phyloP scores from a whole-genome alignment of 2,113 vertebrate species.

The Archilochus colubris region DNA sequence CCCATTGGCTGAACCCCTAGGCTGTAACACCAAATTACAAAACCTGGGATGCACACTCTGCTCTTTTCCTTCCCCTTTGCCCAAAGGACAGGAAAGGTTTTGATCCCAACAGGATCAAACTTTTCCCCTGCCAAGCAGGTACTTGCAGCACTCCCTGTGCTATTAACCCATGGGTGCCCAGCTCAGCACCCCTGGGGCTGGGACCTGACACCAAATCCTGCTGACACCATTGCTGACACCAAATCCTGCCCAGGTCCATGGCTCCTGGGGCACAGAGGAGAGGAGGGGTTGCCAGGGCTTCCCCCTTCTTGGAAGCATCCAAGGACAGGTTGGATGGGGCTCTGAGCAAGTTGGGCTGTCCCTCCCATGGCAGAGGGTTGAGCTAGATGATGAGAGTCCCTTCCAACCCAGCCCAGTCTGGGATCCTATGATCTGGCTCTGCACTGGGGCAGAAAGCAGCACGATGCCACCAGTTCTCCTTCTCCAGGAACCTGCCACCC shows the following conservation, averaged over 20 bases:
- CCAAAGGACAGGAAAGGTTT: background rate
- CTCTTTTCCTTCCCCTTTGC: background rate
- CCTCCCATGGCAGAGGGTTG: too few species aligned
- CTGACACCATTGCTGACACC: background rate
- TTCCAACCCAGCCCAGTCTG: too few species aligned
- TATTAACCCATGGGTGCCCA: background rate
- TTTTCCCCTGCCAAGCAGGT: background rate
- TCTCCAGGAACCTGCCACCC: background rate
- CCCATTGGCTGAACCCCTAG: fast-evolving
- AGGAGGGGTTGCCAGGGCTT: background rate
- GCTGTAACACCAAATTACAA: background rate
- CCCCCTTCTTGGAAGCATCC: too few species aligned
- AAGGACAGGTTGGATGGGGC: too few species aligned
- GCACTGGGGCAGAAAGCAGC: background rate
- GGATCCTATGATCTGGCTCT: background rate
- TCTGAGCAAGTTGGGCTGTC: too few species aligned
- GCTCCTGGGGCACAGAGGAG: background rate
- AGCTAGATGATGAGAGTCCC: too few species aligned
- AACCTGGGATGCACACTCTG: background rate
- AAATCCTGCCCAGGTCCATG: background rate
- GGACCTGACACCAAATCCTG: background rate
- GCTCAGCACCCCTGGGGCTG: background rate
- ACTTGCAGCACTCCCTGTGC: fast-evolving
- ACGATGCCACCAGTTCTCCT: background rate
- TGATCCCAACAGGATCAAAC: background rate